Evolutionary conservation across 2,888 invertebrate species (phyloP), one percentile per base, ranked within the genome.

Genomic region (Theretra japonica): DNA sequence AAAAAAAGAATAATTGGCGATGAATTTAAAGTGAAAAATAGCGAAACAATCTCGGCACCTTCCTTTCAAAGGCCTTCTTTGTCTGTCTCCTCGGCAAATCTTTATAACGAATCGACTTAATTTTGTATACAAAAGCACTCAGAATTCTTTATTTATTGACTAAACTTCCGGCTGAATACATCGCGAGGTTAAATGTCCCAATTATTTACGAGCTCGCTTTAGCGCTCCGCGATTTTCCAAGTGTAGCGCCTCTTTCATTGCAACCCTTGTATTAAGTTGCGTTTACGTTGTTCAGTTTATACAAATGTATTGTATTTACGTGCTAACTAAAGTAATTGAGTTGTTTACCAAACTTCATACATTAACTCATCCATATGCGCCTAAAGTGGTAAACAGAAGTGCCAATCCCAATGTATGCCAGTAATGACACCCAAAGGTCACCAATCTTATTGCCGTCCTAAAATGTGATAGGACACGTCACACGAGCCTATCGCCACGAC

Each of bases 151-250:
- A 84, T 86, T 88, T 84, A 83, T 80, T 78, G 82, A 81, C 82
- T 82, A 83, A 88, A 86, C 80, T 87, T 85, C 78, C 80, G 78
- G 83, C 82, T 87, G 82, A 86, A 83, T 79, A 80, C 82, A 84
- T 82, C 82, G 84, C 82, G 79, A 81, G 85, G 84, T 84, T 86
- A 85, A 87, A 86, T 86, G 88, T 86, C 84, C 80, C 84, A 86
- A 88, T 88, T 88, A 88, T 88, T 89, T 88, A 89, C 85, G 85
- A 84, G 83, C 82, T 82, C 79, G 81, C 81, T 82, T 81, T 82
- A 80, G 75, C 77, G 77, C 78, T 80, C 79, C n/a, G n/a, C 81
- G 82, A 83, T 81, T 82, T 83, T 80, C 74, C 73, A 77, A 79
- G 76, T 85, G 86, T 83, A 85, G 77, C 80, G 77, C 81, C 79